phyloP scores from a whole-genome alignment of 1,140 invertebrate species.

The Carposina sasakii region DNA sequence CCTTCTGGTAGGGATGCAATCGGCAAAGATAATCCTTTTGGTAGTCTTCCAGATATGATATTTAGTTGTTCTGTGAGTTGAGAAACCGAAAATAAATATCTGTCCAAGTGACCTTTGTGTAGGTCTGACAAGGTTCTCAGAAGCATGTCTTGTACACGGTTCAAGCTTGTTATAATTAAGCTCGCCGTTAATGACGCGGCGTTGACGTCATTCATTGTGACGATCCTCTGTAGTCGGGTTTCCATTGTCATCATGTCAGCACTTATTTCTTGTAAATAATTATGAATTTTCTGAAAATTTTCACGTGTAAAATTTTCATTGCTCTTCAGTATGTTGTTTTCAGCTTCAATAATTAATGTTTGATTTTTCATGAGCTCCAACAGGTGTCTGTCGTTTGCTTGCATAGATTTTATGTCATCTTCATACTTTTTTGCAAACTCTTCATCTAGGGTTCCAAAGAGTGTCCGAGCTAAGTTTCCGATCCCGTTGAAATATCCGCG shows the following conservation, averaged over 20 bases:
- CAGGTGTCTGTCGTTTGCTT: background rate
- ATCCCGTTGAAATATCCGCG: conserved; percentile 1
- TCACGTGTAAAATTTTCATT: background rate
- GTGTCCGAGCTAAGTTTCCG: background rate
- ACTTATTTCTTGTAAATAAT: background rate
- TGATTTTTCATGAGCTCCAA: background rate
- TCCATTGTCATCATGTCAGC: background rate
- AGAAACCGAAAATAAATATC: conserved; percentile 14
- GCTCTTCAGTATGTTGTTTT: background rate
- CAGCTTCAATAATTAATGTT: background rate
- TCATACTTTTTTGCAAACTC: background rate
- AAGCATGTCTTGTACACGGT: conserved; percentile 16
- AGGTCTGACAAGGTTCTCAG: conserved; percentile 12
- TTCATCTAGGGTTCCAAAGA: background rate
- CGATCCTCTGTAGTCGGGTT: conserved; percentile 2
- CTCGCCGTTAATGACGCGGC: conserved; percentile 16
- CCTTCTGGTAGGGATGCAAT: conserved; percentile 10
- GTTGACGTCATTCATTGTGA: conserved; percentile 14
- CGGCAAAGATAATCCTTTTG: conserved; percentile 19
- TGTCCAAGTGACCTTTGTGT: conserved; percentile 21
- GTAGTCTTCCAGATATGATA: conserved; percentile 19
- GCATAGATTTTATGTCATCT: background rate
- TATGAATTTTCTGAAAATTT: background rate
- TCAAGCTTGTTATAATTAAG: conserved; percentile 14
- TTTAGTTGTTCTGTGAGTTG: conserved; percentile 17